Evolutionary conservation across 2,888 invertebrate species (phyloP), one percentile per base, ranked within the genome.

Genomic region (Ashinkailepas kermadecensis): DNA sequence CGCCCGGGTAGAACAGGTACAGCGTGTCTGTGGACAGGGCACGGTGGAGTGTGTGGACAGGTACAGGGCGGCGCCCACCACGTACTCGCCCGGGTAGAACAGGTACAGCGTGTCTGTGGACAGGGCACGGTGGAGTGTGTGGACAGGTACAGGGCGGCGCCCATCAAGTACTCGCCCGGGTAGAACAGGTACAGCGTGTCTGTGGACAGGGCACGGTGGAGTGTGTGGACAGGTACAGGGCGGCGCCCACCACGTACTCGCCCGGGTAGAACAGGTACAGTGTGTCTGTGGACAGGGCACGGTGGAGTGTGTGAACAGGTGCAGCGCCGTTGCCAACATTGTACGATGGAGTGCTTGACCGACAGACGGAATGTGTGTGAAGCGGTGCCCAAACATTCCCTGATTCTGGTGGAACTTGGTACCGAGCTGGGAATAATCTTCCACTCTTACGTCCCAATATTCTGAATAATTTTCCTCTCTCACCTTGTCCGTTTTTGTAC

Each of bases 221-320:
- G 39, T 39, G 39, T 39, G 39, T 39, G 39, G 1, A 39, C 39
- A 39, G 39, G 39, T 39, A 39, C 39, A 39, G 1, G n/a, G n/a
- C 79, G 54, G 85, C 83, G 25, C 84, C 83, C 81, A 85, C 39
- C 78, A 85, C 83, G 82, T 85, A 85, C 82, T 85, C 85, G 81
- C 85, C 83, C 80, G 67, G 67, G 39, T 67, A 85, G 56, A 85
- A 81, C 13, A 82, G 57, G 65, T 84, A 81, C 70, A 85, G 80
- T 8, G 84, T 83, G 81, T 83, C 84, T 84, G 81, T 12, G 81
- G 80, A 39, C 39, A 39, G 39, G 39, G 1, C 4, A 39, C 39
- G 39, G 39, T 39, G 4, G 39, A 39, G 39, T 39, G 39, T 39
- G 39, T 39, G 39, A 3, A 39, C 39, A 39, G 39, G 39, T 39